These are phyloP conservation scores for Pteropus alecto DNA, from an alignment of 2,113 vertebrate species.

Conservation along the genomic window DNA sequence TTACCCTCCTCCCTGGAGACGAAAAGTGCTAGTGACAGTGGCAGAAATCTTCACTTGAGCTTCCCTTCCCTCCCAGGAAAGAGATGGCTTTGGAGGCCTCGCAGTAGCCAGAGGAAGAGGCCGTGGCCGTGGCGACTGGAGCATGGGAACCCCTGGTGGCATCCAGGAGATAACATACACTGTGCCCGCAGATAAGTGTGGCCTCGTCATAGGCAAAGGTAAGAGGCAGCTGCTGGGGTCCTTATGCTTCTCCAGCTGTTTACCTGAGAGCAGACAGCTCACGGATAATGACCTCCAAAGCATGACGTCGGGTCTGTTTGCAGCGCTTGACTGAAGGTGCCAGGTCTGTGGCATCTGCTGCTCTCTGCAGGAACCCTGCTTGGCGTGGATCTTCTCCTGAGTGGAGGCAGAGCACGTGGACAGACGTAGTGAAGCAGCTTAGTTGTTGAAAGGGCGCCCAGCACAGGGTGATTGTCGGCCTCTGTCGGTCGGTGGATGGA, in stretches of 20 bases:
- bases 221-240: background rate
- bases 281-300: fast-evolving
- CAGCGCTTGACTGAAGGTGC: fast-evolving
- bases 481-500: fast-evolving
- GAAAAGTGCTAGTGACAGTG: background rate
- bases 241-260: too few species aligned
- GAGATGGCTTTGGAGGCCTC: constrained; percentile 92
- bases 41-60: background rate
- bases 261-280: background rate
- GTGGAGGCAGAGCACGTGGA: fast-evolving
- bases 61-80: constrained; percentile 85
- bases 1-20: constrained; percentile 25
- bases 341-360: fast-evolving
- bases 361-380: background rate
- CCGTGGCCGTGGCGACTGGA: constrained; percentile 92
- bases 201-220: constrained; percentile 99
- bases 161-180: constrained; percentile 97
- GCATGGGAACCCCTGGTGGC: constrained; percentile 87
- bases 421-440: too few species aligned
- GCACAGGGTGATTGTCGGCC: too few species aligned
- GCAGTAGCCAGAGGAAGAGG: constrained; percentile 85
- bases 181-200: constrained; percentile 97
- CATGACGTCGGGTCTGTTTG: fast-evolving
- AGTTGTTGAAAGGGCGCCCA: background rate
- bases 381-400: fast-evolving